These are phyloP conservation scores for Zaprionus davidi DNA, from an alignment of 1,140 invertebrate species.

Conservation along the genomic window DNA sequence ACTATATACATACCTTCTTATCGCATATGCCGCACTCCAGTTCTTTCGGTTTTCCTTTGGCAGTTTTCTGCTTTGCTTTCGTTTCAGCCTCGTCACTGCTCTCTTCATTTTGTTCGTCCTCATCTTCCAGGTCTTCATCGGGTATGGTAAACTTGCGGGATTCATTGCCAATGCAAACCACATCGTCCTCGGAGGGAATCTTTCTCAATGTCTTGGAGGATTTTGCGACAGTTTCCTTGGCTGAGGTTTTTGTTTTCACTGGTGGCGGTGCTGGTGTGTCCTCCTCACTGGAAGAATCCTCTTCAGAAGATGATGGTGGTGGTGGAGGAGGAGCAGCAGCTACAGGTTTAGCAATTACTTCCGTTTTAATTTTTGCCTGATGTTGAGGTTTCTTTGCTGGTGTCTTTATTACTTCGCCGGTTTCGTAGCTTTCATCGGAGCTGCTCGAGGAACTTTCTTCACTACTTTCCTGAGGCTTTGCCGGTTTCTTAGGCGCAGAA, in stretches of 20 bases:
- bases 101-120: not conserved
- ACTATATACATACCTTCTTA: slow-evolving; percentile 50
- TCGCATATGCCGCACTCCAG: slow-evolving; percentile 57
- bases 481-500: not conserved
- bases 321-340: slow-evolving; percentile 45
- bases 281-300: slow-evolving; percentile 37
- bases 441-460: slow-evolving; percentile 55
- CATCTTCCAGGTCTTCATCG: slow-evolving; percentile 58
- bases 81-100: not conserved
- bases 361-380: slow-evolving; percentile 22
- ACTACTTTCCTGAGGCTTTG: slow-evolving; percentile 31
- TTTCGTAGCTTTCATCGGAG: slow-evolving; percentile 55
- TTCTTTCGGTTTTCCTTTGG: slow-evolving; percentile 40
- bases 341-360: slow-evolving; percentile 5
- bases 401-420: slow-evolving; percentile 52
- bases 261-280: not conserved
- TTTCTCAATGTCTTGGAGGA: slow-evolving; percentile 44
- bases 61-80: not conserved
- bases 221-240: slow-evolving; percentile 36
- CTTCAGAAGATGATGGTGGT: slow-evolving; percentile 48
- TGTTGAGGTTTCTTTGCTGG: not conserved
- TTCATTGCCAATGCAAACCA: slow-evolving; percentile 65
- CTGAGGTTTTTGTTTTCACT: slow-evolving; percentile 31
- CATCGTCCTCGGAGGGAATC: slow-evolving; percentile 57
- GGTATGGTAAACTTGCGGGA: slow-evolving; percentile 59